Evolutionary conservation across 23 tunicate genomes (phyloP).

Genomic region (Styela plicata): DNA sequence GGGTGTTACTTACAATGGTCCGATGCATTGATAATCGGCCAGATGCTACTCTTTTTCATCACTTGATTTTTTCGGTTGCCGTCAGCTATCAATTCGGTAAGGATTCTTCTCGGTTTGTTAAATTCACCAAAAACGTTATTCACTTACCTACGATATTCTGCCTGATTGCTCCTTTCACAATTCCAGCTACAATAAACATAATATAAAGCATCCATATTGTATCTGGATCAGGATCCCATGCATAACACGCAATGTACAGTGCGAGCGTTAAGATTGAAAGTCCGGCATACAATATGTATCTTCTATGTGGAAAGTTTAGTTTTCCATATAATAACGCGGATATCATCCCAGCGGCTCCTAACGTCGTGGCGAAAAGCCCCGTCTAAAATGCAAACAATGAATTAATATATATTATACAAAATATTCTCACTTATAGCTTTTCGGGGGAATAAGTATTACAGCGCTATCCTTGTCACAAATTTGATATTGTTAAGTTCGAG

Average conservation of each 20-base stretch:
- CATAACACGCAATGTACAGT: slow-evolving; percentile 1
- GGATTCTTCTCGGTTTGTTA: no score
- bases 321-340: slow-evolving; percentile 9
- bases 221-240: background rate
- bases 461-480: no score
- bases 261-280: background rate
- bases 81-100: no score
- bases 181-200: slow-evolving; percentile 6
- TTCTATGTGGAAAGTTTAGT: slow-evolving; percentile 1
- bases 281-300: slow-evolving; percentile 9
- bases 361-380: slow-evolving; percentile 12
- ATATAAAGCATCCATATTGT: background rate
- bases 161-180: slow-evolving; percentile 1
- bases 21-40: no score
- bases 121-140: no score
- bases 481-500: no score
- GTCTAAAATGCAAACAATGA: slow-evolving; percentile 6
- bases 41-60: no score
- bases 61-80: no score
- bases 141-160: slow-evolving; percentile 13
- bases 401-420: no score
- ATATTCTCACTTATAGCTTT: no score
- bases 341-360: slow-evolving; percentile 5
- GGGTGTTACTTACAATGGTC: no score
- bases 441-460: no score